Percentiles rank a stretch among this genome's conserved stretches.
These are phyloP conservation scores for Rhingia rostrata DNA, from an alignment of 2,888 invertebrate species.

Conservation along the genomic window DNA sequence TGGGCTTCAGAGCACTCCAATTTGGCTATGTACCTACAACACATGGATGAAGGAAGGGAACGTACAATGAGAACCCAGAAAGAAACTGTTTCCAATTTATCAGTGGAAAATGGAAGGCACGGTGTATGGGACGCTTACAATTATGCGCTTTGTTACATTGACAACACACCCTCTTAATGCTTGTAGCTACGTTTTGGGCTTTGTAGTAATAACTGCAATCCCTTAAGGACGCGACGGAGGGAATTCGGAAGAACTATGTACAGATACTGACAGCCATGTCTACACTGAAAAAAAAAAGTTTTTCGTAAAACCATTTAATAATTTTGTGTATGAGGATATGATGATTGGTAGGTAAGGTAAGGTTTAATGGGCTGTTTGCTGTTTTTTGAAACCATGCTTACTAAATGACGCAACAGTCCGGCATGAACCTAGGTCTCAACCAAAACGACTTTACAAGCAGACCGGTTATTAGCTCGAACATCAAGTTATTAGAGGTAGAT, in stretches of 20 bases:
- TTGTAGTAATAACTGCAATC: slow-evolving; percentile 31
- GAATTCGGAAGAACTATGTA: not conserved
- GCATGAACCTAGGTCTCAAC: too few species aligned
- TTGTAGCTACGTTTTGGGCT: too few species aligned
- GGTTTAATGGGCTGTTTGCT: too few species aligned
- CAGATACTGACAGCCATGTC: not conserved
- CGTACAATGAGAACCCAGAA: not conserved
- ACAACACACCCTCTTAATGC: slow-evolving; percentile 3
- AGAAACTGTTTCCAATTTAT: slow-evolving; percentile 52
- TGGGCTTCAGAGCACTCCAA: not conserved
- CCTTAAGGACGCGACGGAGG: slow-evolving; percentile 2
- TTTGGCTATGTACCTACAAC: not conserved
- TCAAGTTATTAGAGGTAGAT: too few species aligned
- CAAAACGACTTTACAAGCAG: too few species aligned
- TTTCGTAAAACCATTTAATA: too few species aligned
- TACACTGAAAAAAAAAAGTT: slow-evolving; percentile 18
- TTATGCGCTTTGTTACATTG: slow-evolving; percentile 58
- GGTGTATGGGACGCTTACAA: slow-evolving; percentile 25
- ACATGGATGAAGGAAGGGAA: slow-evolving; percentile 1
- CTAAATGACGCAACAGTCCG: too few species aligned
- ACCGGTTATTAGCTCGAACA: too few species aligned
- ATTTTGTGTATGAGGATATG: too few species aligned
- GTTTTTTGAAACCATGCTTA: too few species aligned
- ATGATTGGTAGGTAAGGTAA: too few species aligned
- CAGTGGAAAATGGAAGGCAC: slow-evolving; percentile 5